phyloP scores from a whole-genome alignment of 2,113 vertebrate species.

The Rhinolophus ferrumequinum region DNA sequence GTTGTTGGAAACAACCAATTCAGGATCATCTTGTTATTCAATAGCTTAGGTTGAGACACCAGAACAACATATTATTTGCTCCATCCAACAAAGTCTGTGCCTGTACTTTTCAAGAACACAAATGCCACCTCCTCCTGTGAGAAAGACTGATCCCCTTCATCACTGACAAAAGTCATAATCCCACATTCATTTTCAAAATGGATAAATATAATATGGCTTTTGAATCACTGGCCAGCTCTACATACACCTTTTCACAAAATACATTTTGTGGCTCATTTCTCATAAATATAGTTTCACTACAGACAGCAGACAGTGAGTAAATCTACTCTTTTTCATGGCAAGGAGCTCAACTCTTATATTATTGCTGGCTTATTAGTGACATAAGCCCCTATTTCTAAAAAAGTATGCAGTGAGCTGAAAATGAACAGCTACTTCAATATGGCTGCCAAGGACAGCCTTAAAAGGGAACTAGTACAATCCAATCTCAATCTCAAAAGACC shows the following conservation, averaged over 20 bases:
- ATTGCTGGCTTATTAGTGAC: conserved; percentile 82
- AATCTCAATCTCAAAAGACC: conserved; percentile 81
- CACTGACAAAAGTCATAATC: background rate
- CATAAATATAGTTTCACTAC: conserved; percentile 76
- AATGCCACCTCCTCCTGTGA: background rate
- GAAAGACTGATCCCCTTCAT: background rate
- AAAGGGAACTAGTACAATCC: conserved; percentile 76
- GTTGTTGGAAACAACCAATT: conserved; percentile 18
- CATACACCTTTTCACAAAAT: conserved; percentile 75
- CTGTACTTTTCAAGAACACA: background rate
- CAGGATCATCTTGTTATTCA: background rate
- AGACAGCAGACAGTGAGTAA: conserved; percentile 79
- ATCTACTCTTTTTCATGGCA: conserved; percentile 78
- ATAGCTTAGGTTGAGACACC: background rate
- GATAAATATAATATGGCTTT: background rate
- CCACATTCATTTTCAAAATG: conserved; percentile 38
- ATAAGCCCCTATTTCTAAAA: conserved; percentile 76
- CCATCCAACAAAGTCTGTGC: background rate
- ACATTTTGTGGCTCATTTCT: conserved; percentile 77
- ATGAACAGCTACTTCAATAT: conserved; percentile 82
- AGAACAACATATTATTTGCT: background rate
- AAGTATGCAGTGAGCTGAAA: conserved; percentile 81
- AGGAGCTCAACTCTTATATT: conserved; percentile 82
- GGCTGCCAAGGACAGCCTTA: conserved; percentile 81
- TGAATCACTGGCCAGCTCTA: conserved; percentile 34